Conservation (phyloP, 2,797 vertebrate species). For the Bradypodion ventrale region DNA sequence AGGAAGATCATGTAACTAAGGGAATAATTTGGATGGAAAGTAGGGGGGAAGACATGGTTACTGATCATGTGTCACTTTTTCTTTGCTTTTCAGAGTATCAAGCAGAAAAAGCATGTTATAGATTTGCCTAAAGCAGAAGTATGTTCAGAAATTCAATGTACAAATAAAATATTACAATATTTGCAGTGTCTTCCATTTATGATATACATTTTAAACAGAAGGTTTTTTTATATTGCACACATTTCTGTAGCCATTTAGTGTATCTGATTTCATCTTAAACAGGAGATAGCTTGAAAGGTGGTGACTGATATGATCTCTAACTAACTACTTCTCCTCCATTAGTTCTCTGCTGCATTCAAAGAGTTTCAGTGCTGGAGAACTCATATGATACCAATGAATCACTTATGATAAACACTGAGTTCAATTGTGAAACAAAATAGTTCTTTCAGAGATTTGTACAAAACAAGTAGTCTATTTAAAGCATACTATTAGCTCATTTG, state of each 20-base stretch:
- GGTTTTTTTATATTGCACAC: not conserved
- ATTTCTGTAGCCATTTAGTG: slow-evolving; percentile 7
- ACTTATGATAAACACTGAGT: not conserved
- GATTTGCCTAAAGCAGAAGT: slow-evolving; percentile 33
- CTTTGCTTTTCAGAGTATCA: slow-evolving; percentile 29
- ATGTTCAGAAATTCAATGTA: slow-evolving; percentile 2
- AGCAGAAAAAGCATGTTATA: slow-evolving; percentile 33
- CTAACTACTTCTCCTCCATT: not conserved
- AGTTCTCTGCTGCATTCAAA: not conserved
- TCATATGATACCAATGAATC: not conserved
- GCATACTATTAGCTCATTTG: not conserved
- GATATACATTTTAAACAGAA: not conserved
- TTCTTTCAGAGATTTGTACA: too few relatives aligned
- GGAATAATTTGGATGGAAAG: slow-evolving; percentile 34
- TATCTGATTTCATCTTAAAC: not conserved
- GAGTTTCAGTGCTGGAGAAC: not conserved
- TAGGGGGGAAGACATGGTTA: not conserved
- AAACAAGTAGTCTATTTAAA: not conserved
- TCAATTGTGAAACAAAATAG: not conserved
- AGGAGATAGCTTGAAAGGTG: not conserved
- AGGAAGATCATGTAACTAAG: slow-evolving; percentile 28
- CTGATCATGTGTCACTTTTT: slow-evolving; percentile 16
- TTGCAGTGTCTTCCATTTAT: not conserved
- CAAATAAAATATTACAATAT: slow-evolving; percentile 15
- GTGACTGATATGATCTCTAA: not conserved